A percentile compares a stretch with the other conserved stretches of the same genome.
Evolutionary conservation across 1,140 invertebrate genomes (phyloP).

Genomic region (Chelonus insularis): DNA sequence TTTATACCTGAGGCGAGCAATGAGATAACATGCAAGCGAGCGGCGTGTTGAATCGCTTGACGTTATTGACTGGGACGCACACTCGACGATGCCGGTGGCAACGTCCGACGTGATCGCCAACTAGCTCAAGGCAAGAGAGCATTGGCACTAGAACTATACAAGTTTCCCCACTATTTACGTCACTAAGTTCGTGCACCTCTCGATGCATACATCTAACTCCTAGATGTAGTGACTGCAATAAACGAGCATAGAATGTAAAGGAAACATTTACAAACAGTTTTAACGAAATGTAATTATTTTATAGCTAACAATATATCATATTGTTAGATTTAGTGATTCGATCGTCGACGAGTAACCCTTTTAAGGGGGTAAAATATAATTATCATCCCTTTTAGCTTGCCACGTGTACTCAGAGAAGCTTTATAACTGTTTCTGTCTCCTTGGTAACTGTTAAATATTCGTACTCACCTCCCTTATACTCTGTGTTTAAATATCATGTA

Average conservation of each 20-base stretch:
- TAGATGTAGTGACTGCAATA: not conserved
- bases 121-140: slow-evolving; percentile 46
- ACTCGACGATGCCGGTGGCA: slow-evolving; percentile 33
- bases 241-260: not conserved
- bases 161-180: slow-evolving; percentile 35
- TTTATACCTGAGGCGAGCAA: slow-evolving; percentile 10
- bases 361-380: slow-evolving; percentile 20
- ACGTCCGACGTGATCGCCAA: slow-evolving; percentile 42
- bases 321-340: not conserved
- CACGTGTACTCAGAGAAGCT: not conserved
- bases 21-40: slow-evolving; percentile 16
- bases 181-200: slow-evolving; percentile 11
- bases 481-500: not conserved
- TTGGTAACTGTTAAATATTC: slow-evolving; percentile 37
- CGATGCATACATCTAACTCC: not conserved
- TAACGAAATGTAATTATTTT: too few relatives aligned
- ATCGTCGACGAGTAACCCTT: slow-evolving; percentile 15
- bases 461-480: not conserved
- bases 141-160: slow-evolving; percentile 41
- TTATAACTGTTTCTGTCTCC: slow-evolving; percentile 29
- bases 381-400: slow-evolving; percentile 16
- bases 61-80: slow-evolving; percentile 33
- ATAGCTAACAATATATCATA: not conserved
- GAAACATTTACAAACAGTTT: too few relatives aligned
- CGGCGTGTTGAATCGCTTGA: slow-evolving; percentile 11